phyloP scores from a whole-genome alignment of 2,888 invertebrate species.

The Acrocera orbiculus region DNA sequence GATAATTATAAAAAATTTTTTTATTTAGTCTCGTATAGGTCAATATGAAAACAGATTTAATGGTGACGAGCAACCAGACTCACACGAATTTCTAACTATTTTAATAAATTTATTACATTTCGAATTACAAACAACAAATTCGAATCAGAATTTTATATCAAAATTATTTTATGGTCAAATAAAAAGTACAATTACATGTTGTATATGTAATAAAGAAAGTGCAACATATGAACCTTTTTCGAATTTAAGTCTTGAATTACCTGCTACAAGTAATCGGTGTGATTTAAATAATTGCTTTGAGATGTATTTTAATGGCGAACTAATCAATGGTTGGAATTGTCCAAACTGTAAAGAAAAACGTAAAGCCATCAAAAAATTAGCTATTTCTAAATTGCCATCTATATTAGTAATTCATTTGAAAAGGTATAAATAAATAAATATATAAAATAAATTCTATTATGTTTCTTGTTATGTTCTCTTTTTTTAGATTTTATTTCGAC shows the following conservation, averaged over 20 bases:
- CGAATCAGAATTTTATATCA: constrained; percentile 53
- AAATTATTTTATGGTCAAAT: constrained; percentile 75
- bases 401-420: constrained; percentile 75
- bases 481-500: constrained; percentile 41
- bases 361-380: constrained; percentile 66
- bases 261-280: constrained; percentile 42
- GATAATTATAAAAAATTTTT: too few species aligned
- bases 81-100: constrained; percentile 78
- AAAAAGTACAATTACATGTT: constrained; percentile 62
- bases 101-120: constrained; percentile 78
- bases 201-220: constrained; percentile 53
- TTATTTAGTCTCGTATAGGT: too few species aligned
- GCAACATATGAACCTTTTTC: constrained; percentile 77
- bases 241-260: constrained; percentile 65
- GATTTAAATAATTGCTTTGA: constrained; percentile 52
- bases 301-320: constrained; percentile 62
- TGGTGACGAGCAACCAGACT: constrained; percentile 71
- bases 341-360: constrained; percentile 61
- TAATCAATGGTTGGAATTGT: constrained; percentile 72
- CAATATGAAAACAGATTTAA: constrained; percentile 57
- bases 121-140: constrained; percentile 53
- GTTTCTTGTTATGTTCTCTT: too few species aligned
- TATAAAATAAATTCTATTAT: too few species aligned
- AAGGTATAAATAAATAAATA: constrained; percentile 33
- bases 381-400: constrained; percentile 67